Evolutionary conservation across 2,888 invertebrate species (phyloP).

Genomic region (Drosophila robusta): DNA sequence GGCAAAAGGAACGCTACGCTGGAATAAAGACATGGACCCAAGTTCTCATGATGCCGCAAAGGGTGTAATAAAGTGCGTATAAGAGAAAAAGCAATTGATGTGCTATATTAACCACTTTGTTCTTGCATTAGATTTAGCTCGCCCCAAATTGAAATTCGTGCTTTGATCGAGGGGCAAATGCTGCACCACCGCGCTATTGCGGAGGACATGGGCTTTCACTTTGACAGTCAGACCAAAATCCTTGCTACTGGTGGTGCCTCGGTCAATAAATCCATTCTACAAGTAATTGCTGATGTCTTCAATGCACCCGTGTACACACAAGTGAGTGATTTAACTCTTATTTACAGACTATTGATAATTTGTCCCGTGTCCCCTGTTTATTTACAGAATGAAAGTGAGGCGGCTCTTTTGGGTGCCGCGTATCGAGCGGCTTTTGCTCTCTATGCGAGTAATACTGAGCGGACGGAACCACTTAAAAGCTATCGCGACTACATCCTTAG

Average conservation of each 20-base stretch:
- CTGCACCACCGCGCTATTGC: slow-evolving; percentile 92
- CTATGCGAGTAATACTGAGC: slow-evolving; percentile 66
- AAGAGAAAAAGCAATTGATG: neutral
- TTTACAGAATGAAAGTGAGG: slow-evolving; percentile 91
- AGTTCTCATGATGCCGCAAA: slow-evolving; percentile 72
- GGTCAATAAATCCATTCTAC: slow-evolving; percentile 92
- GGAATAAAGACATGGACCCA: slow-evolving; percentile 87
- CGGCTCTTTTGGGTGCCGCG: slow-evolving; percentile 94
- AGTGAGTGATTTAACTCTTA: slow-evolving; percentile 85
- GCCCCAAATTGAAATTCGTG: slow-evolving; percentile 93
- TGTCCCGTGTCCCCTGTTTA: neutral
- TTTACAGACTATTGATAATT: neutral
- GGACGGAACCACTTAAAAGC: slow-evolving; percentile 53
- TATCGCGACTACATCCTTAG: slow-evolving; percentile 82
- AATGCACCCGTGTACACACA: slow-evolving; percentile 95
- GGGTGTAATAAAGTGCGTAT: slow-evolving; percentile 80
- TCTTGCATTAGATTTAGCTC: slow-evolving; percentile 77
- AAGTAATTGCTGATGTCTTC: slow-evolving; percentile 97
- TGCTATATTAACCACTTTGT: neutral
- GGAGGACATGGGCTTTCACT: slow-evolving; percentile 91
- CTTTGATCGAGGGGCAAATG: slow-evolving; percentile 97
- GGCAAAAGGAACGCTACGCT: slow-evolving; percentile 88
- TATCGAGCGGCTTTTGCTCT: slow-evolving; percentile 89
- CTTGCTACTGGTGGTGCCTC: slow-evolving; percentile 98
- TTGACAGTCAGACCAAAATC: slow-evolving; percentile 89